These are phyloP conservation scores for Cerceris rybyensis DNA, from an alignment of 2,888 invertebrate genomes.

Conservation along the genomic window DNA sequence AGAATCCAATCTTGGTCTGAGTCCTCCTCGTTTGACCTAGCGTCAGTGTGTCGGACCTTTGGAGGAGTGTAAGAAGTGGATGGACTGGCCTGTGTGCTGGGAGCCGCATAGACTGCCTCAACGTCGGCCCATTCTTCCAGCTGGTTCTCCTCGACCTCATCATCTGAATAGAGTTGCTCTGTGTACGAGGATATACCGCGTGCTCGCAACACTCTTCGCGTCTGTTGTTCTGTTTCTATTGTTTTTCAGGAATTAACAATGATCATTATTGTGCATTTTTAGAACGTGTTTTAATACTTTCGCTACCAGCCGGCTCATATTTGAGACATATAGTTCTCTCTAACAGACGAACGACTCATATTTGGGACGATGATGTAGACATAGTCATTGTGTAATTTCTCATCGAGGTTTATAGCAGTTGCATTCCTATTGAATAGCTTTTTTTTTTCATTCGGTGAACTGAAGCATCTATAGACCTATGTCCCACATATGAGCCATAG, in stretches of 20 bases:
- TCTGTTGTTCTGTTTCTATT: constrained; percentile 48
- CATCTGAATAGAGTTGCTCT: constrained; percentile 77
- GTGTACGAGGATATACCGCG: constrained; percentile 79
- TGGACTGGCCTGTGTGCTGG: constrained; percentile 68
- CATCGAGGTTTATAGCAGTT: too few relatives aligned
- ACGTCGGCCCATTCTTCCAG: constrained; percentile 76
- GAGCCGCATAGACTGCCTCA: constrained; percentile 71
- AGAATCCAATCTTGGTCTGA: constrained; percentile 80
- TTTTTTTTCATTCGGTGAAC: too few relatives aligned
- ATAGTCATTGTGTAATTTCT: too few relatives aligned
- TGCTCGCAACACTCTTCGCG: constrained; percentile 75
- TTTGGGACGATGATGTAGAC: too few relatives aligned
- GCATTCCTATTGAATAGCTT: too few relatives aligned
- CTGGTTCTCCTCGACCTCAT: constrained; percentile 74
- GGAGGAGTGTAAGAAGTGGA: constrained; percentile 64
- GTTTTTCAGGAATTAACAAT: not conserved
- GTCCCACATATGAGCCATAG: too few relatives aligned
- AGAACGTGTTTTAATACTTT: too few relatives aligned
- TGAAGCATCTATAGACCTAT: too few relatives aligned
- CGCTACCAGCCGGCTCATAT: too few relatives aligned
- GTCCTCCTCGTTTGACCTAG: constrained; percentile 72
- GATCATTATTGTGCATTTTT: too few relatives aligned
- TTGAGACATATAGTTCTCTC: too few relatives aligned
- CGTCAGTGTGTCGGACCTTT: constrained; percentile 63
- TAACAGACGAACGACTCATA: too few relatives aligned